Percentiles rank a stretch among this genome's conserved stretches.
Evolutionary conservation across 2,888 invertebrate genomes (phyloP).

Genomic region (Scaptomyza flava): DNA sequence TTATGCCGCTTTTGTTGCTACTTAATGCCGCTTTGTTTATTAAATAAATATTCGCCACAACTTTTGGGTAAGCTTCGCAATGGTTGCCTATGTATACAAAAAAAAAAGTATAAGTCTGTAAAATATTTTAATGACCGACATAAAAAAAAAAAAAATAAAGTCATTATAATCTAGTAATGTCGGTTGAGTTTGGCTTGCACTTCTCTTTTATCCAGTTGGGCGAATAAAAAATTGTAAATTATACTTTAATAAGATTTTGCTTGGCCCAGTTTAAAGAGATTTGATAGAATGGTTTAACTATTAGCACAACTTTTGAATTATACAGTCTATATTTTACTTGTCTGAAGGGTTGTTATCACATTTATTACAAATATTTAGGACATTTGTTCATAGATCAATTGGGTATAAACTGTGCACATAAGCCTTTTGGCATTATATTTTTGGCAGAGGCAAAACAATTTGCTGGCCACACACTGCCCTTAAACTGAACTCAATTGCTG

Average conservation of each 20-base stretch:
- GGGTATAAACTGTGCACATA: conserved; percentile 3
- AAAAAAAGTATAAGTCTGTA: conserved; percentile 30
- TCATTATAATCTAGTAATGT: conserved; percentile 24
- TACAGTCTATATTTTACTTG: not conserved
- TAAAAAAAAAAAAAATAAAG: conserved; percentile 17
- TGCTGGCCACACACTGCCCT: conserved; percentile 18
- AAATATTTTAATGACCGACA: conserved; percentile 36
- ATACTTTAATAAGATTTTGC: not conserved
- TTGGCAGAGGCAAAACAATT: conserved; percentile 29
- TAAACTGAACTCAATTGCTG: conserved; percentile 30
- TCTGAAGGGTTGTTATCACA: not conserved
- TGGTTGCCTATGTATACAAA: conserved; percentile 33
- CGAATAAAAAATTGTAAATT: not conserved
- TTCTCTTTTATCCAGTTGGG: not conserved
- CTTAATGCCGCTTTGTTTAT: conserved; percentile 68
- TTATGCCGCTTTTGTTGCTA: conserved; percentile 39
- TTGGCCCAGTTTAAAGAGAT: not conserved
- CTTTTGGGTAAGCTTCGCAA: conserved; percentile 45
- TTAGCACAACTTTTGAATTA: too few relatives aligned
- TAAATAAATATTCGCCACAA: conserved; percentile 73
- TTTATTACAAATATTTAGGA: not conserved
- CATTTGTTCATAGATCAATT: not conserved
- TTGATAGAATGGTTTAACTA: not conserved
- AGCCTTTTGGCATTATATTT: conserved; percentile 25
- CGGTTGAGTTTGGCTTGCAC: not conserved